Evolutionary conservation across 1,140 invertebrate species (phyloP), one percentile per base, ranked within the genome.

Genomic region (Drosophila dunni): DNA sequence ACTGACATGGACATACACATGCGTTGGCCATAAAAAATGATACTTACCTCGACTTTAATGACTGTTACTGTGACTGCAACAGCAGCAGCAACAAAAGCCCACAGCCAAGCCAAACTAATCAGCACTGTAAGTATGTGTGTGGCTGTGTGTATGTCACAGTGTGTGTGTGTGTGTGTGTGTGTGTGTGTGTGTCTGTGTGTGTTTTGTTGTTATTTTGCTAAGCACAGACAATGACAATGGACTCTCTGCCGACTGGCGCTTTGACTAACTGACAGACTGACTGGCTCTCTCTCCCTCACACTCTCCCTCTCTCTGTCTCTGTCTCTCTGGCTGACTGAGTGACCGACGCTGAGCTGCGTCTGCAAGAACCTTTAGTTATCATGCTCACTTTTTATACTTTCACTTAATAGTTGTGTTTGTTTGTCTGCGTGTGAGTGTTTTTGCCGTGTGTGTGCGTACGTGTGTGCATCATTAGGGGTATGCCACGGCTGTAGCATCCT

Each of bases 21-120:
- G 45, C 53, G 61, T 65, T 24, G 67, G 69, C 67, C 74, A 88
- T 88, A 88, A 89, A 88, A 88, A 89, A 80, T 86, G 76, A 86
- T 86, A 77, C 83, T 86, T 86, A 88, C 83, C 83, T 83, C 78
- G 79, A 68, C 83, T 86, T 86, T 86, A 86, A 86, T 86, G 83
- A 80, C 84, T 86, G 71, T 71, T 60, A 51, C 60, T 70, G 33
- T 82, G 75, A 76, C 75, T 88, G 83, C 75, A 84, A 50, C 80
- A 82, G 58, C 51, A 73, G 38, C 63, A 65, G 17, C n/a, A 51
- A 60, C 76, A 70, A 38, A 70, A 66, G 69, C 62, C 78, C 75
- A 48, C 56, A 70, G 67, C 79, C 78, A 82, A 81, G 56, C 77
- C 80, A 83, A 84, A 83, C 81, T 86, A 86, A 86, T 88, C 82